Percentiles rank a stretch among this genome's conserved stretches.
Conservation (phyloP, 2,888 invertebrate species). For the Agrochola litura region DNA sequence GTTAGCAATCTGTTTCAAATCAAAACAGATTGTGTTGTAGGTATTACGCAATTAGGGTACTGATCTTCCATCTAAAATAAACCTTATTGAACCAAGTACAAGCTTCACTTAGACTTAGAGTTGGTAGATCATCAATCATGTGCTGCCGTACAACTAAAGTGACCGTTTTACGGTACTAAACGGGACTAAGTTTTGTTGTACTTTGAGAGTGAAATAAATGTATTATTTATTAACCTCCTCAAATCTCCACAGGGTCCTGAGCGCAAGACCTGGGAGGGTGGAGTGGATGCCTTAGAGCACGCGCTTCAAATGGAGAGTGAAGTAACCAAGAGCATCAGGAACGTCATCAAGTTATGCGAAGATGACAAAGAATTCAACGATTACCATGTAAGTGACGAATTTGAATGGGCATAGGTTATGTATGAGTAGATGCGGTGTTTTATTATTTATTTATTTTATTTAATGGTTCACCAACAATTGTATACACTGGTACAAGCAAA, state of each 20-base stretch:
- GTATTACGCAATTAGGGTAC: too few relatives aligned
- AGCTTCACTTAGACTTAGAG: not conserved
- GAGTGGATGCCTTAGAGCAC: constrained; percentile 93
- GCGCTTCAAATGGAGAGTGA: constrained; percentile 94
- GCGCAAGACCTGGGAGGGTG: constrained; percentile 90
- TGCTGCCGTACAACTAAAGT: not conserved
- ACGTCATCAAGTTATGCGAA: constrained; percentile 94
- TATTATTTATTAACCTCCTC: not conserved
- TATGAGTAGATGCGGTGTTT: not conserved
- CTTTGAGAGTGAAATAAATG: not conserved
- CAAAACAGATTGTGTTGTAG: too few relatives aligned
- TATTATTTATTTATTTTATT: too few relatives aligned
- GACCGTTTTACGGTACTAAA: too few relatives aligned
- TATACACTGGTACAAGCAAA: too few relatives aligned
- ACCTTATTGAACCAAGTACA: not conserved
- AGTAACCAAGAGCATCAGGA: constrained; percentile 94
- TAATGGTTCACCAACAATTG: too few relatives aligned
- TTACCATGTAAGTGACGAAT: constrained; percentile 93
- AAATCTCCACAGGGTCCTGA: constrained; percentile 79
- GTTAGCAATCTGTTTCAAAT: too few relatives aligned
- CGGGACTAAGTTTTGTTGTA: too few relatives aligned
- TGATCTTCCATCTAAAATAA: not conserved
- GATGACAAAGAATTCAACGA: constrained; percentile 91
- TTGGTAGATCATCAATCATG: not conserved
- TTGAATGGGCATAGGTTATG: not conserved